Evolutionary conservation across 2,113 vertebrate genomes (phyloP).

Genomic region (Nettapus auritus): DNA sequence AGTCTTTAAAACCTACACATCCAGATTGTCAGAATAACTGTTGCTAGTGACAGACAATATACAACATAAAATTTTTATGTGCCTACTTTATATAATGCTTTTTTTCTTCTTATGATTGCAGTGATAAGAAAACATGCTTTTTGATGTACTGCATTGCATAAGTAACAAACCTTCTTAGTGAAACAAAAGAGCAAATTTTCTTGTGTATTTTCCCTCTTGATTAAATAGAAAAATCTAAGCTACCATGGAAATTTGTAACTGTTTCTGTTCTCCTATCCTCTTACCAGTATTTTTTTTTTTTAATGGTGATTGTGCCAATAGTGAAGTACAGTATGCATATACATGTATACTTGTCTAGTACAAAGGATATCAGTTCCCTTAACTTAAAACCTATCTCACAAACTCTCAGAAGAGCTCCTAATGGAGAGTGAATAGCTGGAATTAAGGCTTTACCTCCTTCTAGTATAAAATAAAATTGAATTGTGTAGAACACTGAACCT

Average conservation of each 20-base stretch:
- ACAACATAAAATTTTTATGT: fast-evolving
- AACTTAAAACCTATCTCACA: fast-evolving
- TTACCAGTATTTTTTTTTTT: background rate
- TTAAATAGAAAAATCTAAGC: background rate
- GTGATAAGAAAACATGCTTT: background rate
- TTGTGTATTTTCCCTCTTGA: background rate
- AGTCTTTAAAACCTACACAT: fast-evolving
- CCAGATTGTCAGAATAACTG: fast-evolving
- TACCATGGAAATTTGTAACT: fast-evolving
- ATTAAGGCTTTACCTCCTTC: background rate
- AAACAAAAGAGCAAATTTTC: fast-evolving
- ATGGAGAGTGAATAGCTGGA: background rate
- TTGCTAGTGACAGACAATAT: fast-evolving
- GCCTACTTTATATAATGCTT: background rate
- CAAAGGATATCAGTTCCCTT: background rate
- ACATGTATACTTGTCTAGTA: too few species aligned
- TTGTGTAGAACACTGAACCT: background rate
- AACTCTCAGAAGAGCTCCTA: background rate
- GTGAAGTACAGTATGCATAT: fast-evolving
- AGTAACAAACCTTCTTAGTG: background rate
- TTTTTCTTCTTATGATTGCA: background rate
- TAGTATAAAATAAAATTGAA: background rate
- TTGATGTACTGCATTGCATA: background rate
- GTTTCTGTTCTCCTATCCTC: background rate
- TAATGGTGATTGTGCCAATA: fast-evolving